A percentile compares a stretch with the other conserved stretches of the same genome.
Conservation (phyloP, 1,140 invertebrate species). For the Euschistus heros region DNA sequence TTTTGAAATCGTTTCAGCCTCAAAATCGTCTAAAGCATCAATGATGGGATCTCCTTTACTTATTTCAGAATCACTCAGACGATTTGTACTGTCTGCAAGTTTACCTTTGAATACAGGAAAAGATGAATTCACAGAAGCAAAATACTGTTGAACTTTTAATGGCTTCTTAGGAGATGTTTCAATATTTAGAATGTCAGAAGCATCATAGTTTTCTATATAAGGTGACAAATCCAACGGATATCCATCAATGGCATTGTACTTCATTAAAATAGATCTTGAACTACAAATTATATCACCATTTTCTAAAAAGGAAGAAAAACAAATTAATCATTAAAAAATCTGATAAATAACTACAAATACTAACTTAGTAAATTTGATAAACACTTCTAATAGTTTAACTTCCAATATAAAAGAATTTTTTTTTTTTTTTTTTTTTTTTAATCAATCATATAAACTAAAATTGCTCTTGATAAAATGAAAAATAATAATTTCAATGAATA, state of each 20-base stretch:
- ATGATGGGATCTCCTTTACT: not conserved
- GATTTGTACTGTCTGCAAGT: not conserved
- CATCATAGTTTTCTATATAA: slow-evolving; percentile 4
- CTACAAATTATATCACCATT: not conserved
- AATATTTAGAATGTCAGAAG: slow-evolving; percentile 2
- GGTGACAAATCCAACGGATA: not conserved
- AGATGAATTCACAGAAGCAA: not conserved
- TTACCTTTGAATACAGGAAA: not conserved
- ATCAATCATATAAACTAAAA: too few species aligned
- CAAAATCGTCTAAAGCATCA: slow-evolving; percentile 4
- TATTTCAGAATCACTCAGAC: not conserved
- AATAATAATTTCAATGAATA: too few species aligned
- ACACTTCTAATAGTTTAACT: too few species aligned
- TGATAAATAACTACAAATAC: too few species aligned
- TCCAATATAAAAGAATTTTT: too few species aligned
- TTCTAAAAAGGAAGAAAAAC: not conserved
- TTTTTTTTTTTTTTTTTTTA: too few species aligned
- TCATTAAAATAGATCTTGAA: not conserved
- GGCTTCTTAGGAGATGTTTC: not conserved
- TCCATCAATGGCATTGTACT: not conserved
- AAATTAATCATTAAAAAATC: not conserved
- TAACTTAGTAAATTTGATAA: too few species aligned
- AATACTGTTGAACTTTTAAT: not conserved
- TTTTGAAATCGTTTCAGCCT: slow-evolving; percentile 4
- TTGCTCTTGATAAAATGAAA: too few species aligned